Evolutionary conservation across 2,888 invertebrate species (phyloP).

Genomic region (Drosophila mayaguana): DNA sequence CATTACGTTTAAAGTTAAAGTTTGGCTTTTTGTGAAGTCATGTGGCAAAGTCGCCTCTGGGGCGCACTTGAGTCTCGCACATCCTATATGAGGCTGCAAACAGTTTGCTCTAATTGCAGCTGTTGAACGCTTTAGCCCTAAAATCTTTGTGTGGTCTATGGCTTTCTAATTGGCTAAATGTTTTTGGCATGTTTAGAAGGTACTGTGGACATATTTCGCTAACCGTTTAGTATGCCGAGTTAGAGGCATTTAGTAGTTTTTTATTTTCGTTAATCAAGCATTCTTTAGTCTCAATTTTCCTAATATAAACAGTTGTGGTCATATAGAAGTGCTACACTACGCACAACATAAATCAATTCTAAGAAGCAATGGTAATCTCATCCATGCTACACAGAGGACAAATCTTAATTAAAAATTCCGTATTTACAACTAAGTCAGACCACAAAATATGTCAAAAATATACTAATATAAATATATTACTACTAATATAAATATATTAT

Average conservation of each 20-base stretch:
- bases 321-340: no score
- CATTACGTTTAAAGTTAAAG: constrained; percentile 56
- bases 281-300: no score
- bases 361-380: no score
- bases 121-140: not conserved
- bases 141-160: not conserved
- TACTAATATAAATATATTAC: no score
- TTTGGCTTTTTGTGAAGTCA: constrained; percentile 25
- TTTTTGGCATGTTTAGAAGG: not conserved
- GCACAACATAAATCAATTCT: no score
- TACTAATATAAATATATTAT: no score
- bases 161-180: not conserved
- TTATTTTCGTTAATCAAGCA: not conserved
- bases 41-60: constrained; percentile 16
- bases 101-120: constrained; percentile 6
- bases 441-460: no score
- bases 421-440: no score
- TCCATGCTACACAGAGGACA: no score
- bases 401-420: no score
- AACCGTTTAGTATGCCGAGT: not conserved
- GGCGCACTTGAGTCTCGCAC: constrained; percentile 12
- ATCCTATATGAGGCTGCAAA: not conserved
- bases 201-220: not conserved
- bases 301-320: no score
- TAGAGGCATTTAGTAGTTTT: not conserved